Conservation (phyloP, 1,140 invertebrate genomes). For the Drosophila nigromelanica region DNA sequence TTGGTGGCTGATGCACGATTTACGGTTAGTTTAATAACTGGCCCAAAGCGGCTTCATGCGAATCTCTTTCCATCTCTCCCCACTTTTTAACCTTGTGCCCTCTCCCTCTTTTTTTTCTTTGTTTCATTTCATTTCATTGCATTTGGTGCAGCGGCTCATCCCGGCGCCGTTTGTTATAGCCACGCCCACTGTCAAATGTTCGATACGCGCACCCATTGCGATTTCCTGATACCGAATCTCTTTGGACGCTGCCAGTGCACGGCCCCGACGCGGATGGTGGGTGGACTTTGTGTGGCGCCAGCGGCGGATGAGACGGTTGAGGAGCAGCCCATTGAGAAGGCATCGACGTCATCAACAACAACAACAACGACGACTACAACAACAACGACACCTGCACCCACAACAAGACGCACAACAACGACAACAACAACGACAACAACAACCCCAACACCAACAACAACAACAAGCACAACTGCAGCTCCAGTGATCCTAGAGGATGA, state of each 20-base stretch:
- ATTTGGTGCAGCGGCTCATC: slow-evolving; percentile 89
- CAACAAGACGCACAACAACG: slow-evolving; percentile 38
- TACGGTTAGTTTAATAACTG: slow-evolving; percentile 77
- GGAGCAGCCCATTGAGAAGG: slow-evolving; percentile 72
- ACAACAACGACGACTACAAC: slow-evolving; percentile 28
- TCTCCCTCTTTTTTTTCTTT: slow-evolving; percentile 19
- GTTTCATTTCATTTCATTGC: slow-evolving; percentile 19
- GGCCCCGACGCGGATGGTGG: slow-evolving; percentile 87
- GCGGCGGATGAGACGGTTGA: slow-evolving; percentile 38
- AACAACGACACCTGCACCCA: slow-evolving; percentile 36
- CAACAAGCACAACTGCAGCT: slow-evolving; percentile 32
- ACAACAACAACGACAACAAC: slow-evolving; percentile 24
- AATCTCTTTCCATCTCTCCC: slow-evolving; percentile 19
- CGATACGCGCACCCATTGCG: slow-evolving; percentile 92
- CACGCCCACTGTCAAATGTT: slow-evolving; percentile 93
- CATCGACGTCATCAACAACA: slow-evolving; percentile 72
- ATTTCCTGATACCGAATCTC: slow-evolving; percentile 94
- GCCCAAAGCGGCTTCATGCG: slow-evolving; percentile 47
- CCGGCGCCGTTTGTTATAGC: slow-evolving; percentile 94
- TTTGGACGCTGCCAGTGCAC: slow-evolving; percentile 94
- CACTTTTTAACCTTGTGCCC: neutral
- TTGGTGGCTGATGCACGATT: slow-evolving; percentile 69
- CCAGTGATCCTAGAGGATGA: slow-evolving; percentile 62
- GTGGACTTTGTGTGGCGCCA: slow-evolving; percentile 86
- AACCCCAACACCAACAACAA: slow-evolving; percentile 38